These are phyloP conservation scores for Epinephelus malabaricus DNA, from an alignment of 2,797 vertebrate genomes.

Conservation along the genomic window DNA sequence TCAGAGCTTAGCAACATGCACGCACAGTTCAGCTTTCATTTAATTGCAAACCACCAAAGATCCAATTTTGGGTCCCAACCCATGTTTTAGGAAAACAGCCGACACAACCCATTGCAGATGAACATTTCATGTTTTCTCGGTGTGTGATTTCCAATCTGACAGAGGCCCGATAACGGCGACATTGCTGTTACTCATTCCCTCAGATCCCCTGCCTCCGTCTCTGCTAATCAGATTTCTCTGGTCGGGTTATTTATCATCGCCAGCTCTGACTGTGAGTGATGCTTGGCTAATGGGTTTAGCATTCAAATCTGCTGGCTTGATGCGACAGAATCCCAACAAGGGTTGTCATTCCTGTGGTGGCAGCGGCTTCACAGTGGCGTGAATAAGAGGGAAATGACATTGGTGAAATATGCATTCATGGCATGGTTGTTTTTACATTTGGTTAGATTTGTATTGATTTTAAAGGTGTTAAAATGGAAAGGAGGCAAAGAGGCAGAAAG, in stretches of 20 bases:
- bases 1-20: slow-evolving; percentile 57
- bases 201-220: slow-evolving; percentile 81
- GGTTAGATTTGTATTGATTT: slow-evolving; percentile 77
- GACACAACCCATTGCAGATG: slow-evolving; percentile 76
- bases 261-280: slow-evolving; percentile 86
- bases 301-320: slow-evolving; percentile 85
- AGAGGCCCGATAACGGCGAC: slow-evolving; percentile 79
- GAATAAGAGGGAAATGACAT: slow-evolving; percentile 78
- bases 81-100: slow-evolving; percentile 75
- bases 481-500: slow-evolving; percentile 4
- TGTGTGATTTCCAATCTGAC: slow-evolving; percentile 85
- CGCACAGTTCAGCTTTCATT: slow-evolving; percentile 70
- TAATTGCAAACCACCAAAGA: slow-evolving; percentile 74
- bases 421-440: slow-evolving; percentile 68
- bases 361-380: slow-evolving; percentile 68
- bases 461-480: slow-evolving; percentile 64
- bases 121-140: slow-evolving; percentile 82
- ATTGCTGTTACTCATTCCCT: slow-evolving; percentile 83
- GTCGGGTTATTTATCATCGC: slow-evolving; percentile 86
- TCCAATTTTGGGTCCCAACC: slow-evolving; percentile 71
- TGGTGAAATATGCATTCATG: slow-evolving; percentile 78
- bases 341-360: slow-evolving; percentile 78
- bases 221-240: slow-evolving; percentile 86
- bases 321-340: slow-evolving; percentile 83
- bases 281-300: slow-evolving; percentile 86